Conservation (phyloP, 2,888 invertebrate species). For the Podotricha telesiphe region DNA sequence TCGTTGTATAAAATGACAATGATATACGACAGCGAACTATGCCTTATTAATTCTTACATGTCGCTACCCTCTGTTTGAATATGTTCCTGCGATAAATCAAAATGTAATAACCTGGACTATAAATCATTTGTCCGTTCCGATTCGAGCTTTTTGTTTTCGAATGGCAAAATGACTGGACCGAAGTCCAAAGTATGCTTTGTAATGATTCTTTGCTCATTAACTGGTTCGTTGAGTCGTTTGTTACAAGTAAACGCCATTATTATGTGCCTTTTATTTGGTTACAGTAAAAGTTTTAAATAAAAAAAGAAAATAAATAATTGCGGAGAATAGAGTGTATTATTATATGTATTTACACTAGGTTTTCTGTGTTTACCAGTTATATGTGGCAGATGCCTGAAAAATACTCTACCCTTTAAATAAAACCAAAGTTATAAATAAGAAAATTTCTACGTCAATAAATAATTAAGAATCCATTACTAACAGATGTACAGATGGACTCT, state of each 20-base stretch:
- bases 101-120: constrained; percentile 52
- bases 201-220: neutral
- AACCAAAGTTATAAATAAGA: too few relatives aligned
- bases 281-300: too few relatives aligned
- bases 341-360: too few relatives aligned
- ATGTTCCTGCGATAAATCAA: constrained; percentile 48
- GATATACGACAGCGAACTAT: constrained; percentile 34
- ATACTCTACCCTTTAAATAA: too few relatives aligned
- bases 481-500: too few relatives aligned
- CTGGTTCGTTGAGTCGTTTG: neutral
- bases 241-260: neutral
- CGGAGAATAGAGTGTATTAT: too few relatives aligned
- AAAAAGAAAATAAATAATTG: too few relatives aligned
- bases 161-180: constrained; percentile 18
- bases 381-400: too few relatives aligned
- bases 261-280: too few relatives aligned
- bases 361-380: too few relatives aligned
- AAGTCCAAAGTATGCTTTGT: neutral
- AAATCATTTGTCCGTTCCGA: constrained; percentile 46
- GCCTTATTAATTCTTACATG: constrained; percentile 42
- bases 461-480: too few relatives aligned
- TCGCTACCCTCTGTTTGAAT: constrained; percentile 38
- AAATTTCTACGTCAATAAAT: too few relatives aligned
- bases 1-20: constrained; percentile 26
- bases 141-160: constrained; percentile 33